Base-by-base conservation (phyloP, 1,140 invertebrate genomes). In the Drosophila gunungcola region DNA sequence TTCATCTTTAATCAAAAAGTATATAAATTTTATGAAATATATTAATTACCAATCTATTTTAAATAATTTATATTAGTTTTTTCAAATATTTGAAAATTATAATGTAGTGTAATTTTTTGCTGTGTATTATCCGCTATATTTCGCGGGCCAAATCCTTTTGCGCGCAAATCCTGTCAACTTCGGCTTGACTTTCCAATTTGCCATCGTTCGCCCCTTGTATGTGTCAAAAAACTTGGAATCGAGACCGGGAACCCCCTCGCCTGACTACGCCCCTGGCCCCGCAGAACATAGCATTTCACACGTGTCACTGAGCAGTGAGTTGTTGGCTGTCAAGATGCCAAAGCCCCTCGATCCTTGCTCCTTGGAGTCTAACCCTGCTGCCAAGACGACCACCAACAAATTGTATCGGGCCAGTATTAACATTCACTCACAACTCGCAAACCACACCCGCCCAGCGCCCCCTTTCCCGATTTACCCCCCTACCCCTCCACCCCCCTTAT, bases 231-330 rank as follows among this genome's bases (percentile, higher is more conserved):
- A 65, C 76, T 83, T 58, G 56, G 56, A 76, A 52, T 49, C 70
- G 49, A 49, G 12, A 38, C 41, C 49, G 2, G 21, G 5, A 3
- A 3, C 7, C n/a, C 27, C 12, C 2, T 34, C 13, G 10, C 4
- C 16, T 10, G 2, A 32, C 21, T 21, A 0, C n/a, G n/a, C 53
- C 32, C 32, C 54, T 43, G 65, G 62, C 64, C 67, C 58, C 32
- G 55, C 75, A 80, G 64, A 65, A 70, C 65, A 72, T 42, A 88
- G 80, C 79, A 80, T 83, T 89, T 88, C 79, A 80, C 79, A 76
- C 84, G 64, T 89, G 84, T 88, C 83, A 88, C 80, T 83, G 84
- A 86, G 64, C 84, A 89, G 65, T 77, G 72, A 86, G 83, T 85
- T 81, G 68, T 82, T 88, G 69, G 49, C 76, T 64, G 65, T 73